Evolutionary conservation across 2,797 vertebrate genomes (phyloP).

Genomic region (Ficedula albicollis): DNA sequence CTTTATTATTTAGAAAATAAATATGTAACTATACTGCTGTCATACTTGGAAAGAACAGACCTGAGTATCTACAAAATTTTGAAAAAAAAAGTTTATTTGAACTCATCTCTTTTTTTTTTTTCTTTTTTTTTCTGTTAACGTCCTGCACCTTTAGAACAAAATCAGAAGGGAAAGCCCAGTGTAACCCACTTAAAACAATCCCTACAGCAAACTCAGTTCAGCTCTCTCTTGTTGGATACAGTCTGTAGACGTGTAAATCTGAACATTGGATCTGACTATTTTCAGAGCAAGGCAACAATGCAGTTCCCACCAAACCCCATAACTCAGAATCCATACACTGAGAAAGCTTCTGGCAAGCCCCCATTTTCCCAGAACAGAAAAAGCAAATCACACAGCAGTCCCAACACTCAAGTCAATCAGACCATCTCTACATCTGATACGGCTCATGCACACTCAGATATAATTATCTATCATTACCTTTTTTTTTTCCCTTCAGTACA

Average conservation of each 20-base stretch:
- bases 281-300: background rate
- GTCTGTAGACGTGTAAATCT: background rate
- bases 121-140: background rate
- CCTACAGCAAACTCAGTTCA: background rate
- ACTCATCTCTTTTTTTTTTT: rapidly evolving
- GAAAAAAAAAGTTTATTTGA: background rate
- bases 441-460: background rate
- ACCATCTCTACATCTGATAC: background rate
- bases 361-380: background rate
- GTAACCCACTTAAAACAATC: background rate
- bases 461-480: slow-evolving; percentile 34
- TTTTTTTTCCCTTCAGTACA: background rate
- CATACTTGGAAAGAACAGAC: background rate
- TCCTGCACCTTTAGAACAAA: background rate
- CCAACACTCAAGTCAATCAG: background rate
- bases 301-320: background rate
- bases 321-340: background rate
- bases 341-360: background rate
- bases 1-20: background rate
- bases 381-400: background rate
- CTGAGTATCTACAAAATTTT: background rate
- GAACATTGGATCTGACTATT: background rate
- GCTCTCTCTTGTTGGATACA: background rate
- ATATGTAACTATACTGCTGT: background rate
- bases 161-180: background rate